Percentiles rank a stretch among this genome's conserved stretches.
Conservation (phyloP, 1,140 invertebrate genomes). For the Hyposmocoma kahamanoa region DNA sequence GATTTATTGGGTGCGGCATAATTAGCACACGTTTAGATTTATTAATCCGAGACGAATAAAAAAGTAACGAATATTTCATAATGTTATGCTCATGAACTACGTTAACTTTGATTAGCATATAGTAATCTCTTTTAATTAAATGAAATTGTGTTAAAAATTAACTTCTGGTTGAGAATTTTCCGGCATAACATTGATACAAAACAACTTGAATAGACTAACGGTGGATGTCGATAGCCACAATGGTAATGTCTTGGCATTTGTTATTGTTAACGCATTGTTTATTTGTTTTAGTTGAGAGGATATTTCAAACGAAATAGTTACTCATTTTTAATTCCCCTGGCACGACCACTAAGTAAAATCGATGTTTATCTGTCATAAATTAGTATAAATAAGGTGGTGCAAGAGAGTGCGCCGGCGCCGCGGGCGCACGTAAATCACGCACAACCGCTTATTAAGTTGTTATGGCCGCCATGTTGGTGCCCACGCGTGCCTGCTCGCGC, state of each 20-base stretch:
- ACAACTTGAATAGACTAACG: no score
- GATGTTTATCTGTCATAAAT: conserved; percentile 69
- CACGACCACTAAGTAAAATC: conserved; percentile 50
- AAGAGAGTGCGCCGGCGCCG: conserved; percentile 58
- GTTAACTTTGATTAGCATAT: no score
- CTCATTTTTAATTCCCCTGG: conserved; percentile 27
- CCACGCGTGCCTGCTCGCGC: conserved; percentile 50
- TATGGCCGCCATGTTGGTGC: conserved; percentile 54
- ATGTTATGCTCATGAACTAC: no score
- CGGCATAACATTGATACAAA: no score
- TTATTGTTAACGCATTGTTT: conserved; percentile 32
- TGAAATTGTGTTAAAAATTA: no score
- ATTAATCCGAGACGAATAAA: no score
- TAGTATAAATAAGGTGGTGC: conserved; percentile 59
- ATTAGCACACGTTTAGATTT: conserved; percentile 53
- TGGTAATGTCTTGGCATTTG: conserved; percentile 17
- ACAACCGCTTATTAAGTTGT: conserved; percentile 70
- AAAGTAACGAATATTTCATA: no score
- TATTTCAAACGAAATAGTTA: conserved; percentile 10
- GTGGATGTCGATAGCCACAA: no score
- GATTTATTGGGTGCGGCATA: conserved; percentile 54
- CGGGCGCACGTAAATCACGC: conserved; percentile 64
- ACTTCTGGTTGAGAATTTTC: no score
- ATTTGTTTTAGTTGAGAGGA: conserved; percentile 1
- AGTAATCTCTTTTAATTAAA: no score